Base-by-base conservation (phyloP, 1,140 invertebrate genomes). In the Drosophila jambulina region DNA sequence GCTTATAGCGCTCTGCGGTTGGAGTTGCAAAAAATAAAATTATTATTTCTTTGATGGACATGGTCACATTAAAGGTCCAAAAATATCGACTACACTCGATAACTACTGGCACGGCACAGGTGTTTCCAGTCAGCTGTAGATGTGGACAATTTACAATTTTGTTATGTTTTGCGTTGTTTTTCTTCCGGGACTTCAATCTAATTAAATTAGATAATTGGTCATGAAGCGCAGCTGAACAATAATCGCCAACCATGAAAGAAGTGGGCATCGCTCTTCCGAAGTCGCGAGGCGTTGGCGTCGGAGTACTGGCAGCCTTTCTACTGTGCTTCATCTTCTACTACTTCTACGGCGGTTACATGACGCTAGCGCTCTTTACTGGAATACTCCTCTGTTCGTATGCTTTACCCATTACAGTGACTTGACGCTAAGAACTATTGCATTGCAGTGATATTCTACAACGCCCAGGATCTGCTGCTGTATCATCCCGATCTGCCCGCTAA, bases 401-500 rank as follows among this genome's bases (percentile, higher is more conserved):
- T 10, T 6, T 4, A n/a, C n/a, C 19, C 25, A n/a, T 12, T 10
- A 6, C 21, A 43, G 15, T 13, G 8, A 12, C 40, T 25, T n/a
- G 19, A 9, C 17, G 13, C 15, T 62, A 19, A 13, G 0, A 34
- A n/a, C 36, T 32, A 34, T 42, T 4, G 9, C 9, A 36, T 75
- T 48, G 17, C 87, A 97, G 97, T 95, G 68, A 94, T 97, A 70
- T 93, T 98, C 21, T 99, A 98, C 93, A 95, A 96, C 91, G 95
- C 95, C 40, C 97, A 98, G 93, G 98, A 99, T 93, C 94, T 96
- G 72, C 93, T 98, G 38, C 92, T 99, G 1, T 99, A 97, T 92
- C 97, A 98, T 93, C 98, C 98, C 13, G 96, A 98, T 90, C 94
- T 97, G 75, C 98, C 98, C 46, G 94, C 95, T 29, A 96, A 98